phyloP scores from a whole-genome alignment of 2,888 invertebrate species.

The Drosophila merina region DNA sequence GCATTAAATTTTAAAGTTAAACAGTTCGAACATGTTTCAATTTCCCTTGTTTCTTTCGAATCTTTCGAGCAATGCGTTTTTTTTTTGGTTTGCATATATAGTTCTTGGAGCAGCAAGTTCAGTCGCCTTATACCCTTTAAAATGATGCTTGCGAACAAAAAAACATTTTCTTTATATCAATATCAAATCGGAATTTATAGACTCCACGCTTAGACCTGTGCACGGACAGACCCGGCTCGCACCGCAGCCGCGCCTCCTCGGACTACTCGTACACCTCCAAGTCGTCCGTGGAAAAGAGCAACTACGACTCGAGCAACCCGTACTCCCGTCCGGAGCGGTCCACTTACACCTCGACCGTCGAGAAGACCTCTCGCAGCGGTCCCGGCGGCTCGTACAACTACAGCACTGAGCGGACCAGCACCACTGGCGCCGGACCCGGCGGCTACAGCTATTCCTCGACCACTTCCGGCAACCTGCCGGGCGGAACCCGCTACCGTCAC shows the following conservation, averaged over 20 bases:
- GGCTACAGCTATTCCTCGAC: slow-evolving; percentile 93
- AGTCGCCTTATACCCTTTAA: slow-evolving; percentile 38
- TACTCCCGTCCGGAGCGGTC: slow-evolving; percentile 87
- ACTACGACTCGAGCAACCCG: slow-evolving; percentile 85
- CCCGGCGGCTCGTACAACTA: slow-evolving; percentile 90
- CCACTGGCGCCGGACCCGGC: slow-evolving; percentile 90
- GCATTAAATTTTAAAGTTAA: slow-evolving; percentile 32
- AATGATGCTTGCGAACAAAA: slow-evolving; percentile 48
- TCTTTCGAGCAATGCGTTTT: slow-evolving; percentile 17
- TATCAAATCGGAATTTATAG: slow-evolving; percentile 86
- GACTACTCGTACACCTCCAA: slow-evolving; percentile 94
- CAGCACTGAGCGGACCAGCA: slow-evolving; percentile 89
- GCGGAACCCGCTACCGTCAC: slow-evolving; percentile 92
- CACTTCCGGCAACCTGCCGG: slow-evolving; percentile 91
- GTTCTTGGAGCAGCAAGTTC: slow-evolving; percentile 57
- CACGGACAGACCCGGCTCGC: slow-evolving; percentile 88
- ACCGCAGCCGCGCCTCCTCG: slow-evolving; percentile 89
- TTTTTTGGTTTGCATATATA: slow-evolving; percentile 31
- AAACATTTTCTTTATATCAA: slow-evolving; percentile 63
- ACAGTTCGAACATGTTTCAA: slow-evolving; percentile 84
- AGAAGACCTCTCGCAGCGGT: slow-evolving; percentile 88
- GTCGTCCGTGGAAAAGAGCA: slow-evolving; percentile 86
- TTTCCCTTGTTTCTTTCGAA: slow-evolving; percentile 68
- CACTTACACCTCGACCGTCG: slow-evolving; percentile 88
- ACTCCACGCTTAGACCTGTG: slow-evolving; percentile 95